phyloP scores from a whole-genome alignment of 2,113 vertebrate genomes.

The Lepus timidus region DNA sequence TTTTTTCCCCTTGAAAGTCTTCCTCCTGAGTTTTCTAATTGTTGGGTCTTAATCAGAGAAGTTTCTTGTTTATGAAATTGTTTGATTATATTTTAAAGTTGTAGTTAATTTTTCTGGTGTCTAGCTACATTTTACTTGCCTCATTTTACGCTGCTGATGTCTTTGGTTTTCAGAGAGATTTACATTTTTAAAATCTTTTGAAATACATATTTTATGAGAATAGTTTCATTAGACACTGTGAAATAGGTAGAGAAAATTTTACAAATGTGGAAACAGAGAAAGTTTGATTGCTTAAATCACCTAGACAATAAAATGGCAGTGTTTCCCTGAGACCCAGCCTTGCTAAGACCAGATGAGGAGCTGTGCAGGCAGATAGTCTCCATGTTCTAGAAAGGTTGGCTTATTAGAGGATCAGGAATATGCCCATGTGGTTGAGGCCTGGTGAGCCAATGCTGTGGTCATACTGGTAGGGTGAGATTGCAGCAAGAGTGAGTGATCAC shows the following conservation, averaged over 20 bases:
- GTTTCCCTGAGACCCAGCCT: background rate
- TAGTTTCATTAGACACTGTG: background rate
- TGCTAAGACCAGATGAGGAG: background rate
- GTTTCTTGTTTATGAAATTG: background rate
- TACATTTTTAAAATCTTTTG: conserved; percentile 11
- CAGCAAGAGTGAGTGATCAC: background rate
- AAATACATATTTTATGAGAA: background rate
- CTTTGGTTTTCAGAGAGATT: conserved; percentile 23
- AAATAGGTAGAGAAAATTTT: background rate
- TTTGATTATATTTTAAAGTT: background rate
- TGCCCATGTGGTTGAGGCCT: background rate
- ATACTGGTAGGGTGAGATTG: background rate
- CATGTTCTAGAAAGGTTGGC: background rate
- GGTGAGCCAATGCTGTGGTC: background rate
- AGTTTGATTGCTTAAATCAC: background rate
- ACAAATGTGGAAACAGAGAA: conserved; percentile 13
- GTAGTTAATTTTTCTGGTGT: background rate
- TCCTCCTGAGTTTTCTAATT: background rate
- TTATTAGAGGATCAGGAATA: background rate
- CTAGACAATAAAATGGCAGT: background rate
- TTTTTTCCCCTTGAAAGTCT: background rate
- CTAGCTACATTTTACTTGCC: background rate
- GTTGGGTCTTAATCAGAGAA: background rate
- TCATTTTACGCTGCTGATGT: background rate
- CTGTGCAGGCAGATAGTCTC: background rate